Conservation (phyloP, 35 echinoderm and acorn worm species). For the Apostichopus californicus region DNA sequence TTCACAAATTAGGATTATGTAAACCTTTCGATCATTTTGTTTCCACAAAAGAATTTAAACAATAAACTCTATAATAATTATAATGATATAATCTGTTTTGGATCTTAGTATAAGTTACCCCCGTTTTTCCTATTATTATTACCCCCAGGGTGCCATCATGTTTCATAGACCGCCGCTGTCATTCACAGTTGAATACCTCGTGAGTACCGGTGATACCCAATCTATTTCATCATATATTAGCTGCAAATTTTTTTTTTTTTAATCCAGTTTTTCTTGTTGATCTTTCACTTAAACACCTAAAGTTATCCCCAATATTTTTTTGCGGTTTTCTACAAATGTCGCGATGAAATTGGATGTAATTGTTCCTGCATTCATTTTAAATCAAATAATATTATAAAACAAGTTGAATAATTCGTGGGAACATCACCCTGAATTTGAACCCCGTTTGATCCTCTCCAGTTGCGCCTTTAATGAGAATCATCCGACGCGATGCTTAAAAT, state of each 20-base stretch:
- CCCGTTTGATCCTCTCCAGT: constrained; percentile 28
- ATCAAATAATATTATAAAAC: constrained; percentile 36
- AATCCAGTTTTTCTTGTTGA: background rate
- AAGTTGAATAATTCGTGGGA: constrained; percentile 35
- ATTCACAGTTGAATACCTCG: background rate
- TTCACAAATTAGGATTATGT: too few relatives aligned
- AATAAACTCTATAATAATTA: too few relatives aligned
- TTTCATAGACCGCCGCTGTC: background rate
- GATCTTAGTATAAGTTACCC: too few relatives aligned
- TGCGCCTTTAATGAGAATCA: constrained; percentile 31
- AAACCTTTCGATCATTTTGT: too few relatives aligned
- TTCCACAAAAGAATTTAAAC: too few relatives aligned
- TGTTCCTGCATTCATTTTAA: constrained; percentile 41
- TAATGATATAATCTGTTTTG: too few relatives aligned
- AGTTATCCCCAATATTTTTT: background rate
- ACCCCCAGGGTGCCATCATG: background rate
- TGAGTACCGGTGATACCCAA: background rate
- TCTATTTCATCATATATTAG: background rate
- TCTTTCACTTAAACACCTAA: constrained; percentile 7
- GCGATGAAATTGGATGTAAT: constrained; percentile 38
- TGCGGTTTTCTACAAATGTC: constrained; percentile 25
- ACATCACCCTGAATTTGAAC: constrained; percentile 13
- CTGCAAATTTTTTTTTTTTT: background rate
- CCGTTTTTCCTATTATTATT: background rate
- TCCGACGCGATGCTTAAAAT: constrained; percentile 25